A percentile compares a stretch with the other conserved stretches of the same genome.
Conservation (phyloP, 2,888 invertebrate genomes). For the Tethea ocularis region DNA sequence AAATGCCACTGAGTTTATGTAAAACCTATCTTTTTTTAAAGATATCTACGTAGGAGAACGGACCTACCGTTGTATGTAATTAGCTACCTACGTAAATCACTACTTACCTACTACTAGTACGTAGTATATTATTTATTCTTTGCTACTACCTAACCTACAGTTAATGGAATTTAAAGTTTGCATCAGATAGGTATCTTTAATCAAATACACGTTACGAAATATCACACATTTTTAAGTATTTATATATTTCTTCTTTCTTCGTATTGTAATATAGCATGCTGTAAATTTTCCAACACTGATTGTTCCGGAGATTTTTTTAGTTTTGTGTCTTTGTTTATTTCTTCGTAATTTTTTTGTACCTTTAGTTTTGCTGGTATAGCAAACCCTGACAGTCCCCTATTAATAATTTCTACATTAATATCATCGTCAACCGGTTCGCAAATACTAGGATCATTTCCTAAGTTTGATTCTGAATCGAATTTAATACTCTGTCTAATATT, state of each 20-base stretch:
- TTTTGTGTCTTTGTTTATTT: conserved; percentile 27
- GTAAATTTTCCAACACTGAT: conserved; percentile 35
- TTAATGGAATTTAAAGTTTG: no score
- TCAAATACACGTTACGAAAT: neutral
- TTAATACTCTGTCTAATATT: conserved; percentile 54
- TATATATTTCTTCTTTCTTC: conserved; percentile 26
- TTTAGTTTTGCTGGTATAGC: conserved; percentile 60
- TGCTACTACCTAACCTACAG: no score
- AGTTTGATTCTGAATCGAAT: conserved; percentile 32
- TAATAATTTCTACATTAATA: conserved; percentile 69
- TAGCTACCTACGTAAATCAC: no score
- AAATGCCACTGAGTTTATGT: no score
- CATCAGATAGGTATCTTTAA: no score
- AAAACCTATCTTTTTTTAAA: no score
- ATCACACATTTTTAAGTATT: conserved; percentile 8
- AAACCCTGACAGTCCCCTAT: conserved; percentile 72
- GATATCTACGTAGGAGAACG: no score
- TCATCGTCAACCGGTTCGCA: conserved; percentile 56
- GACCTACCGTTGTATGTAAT: no score
- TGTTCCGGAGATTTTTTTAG: conserved; percentile 24
- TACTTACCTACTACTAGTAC: no score
- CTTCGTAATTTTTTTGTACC: conserved; percentile 32
- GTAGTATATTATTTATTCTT: no score
- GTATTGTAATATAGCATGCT: conserved; percentile 43
- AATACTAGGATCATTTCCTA: conserved; percentile 51